Evolutionary conservation across 2,797 vertebrate species (phyloP), one percentile per base, ranked within the genome.

Genomic region (Onychomys torridus): DNA sequence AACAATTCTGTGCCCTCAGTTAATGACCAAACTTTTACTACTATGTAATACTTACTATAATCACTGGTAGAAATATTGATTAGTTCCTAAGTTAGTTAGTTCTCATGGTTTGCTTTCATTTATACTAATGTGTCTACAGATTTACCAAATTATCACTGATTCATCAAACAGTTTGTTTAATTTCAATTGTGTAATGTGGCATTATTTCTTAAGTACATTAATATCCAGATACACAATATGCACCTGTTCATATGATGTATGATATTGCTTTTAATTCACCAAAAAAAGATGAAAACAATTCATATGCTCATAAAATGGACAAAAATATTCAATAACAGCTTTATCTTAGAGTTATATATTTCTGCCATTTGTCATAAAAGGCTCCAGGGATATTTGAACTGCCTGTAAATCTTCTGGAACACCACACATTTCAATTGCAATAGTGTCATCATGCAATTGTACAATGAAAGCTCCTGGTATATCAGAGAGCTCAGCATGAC

Each of bases 291-390:
- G 6, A 27, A 19, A 85, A 95, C 0, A 65, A 63, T 69, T 71
- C 34, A 67, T 32, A 40, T n/a, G 81, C 49, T n/a, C 37, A 84
- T 77, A 46, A 67, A 65, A 67, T 92, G 43, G 19, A 63, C 63
- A 96, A 34, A 94, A 96, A 76, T 92, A 87, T 23, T 34, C 71
- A 90, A 52, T 59, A 76, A 76, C 46, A 77, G 46, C 69, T 89
- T 90, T 91, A 34, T 73, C 77, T 55, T 63, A 69, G 40, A 77
- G 7, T 12, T 85, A 25, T 59, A 16, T 71, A 76, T 79, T 13
- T 87, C n/a, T 96, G 25, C 52, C 40, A 93, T 83, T 46, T 86
- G 40, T 77, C 89, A 81, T 29, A 67, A 91, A 19, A 88, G 27
- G 78, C 61, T 87, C 61, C 76, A 76, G 93, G 78, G 29, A 79